Percentiles rank a stretch among this genome's conserved stretches.
phyloP scores from a whole-genome alignment of 1,140 invertebrate species.

The Pachyrhynchus sulphureomaculatus region DNA sequence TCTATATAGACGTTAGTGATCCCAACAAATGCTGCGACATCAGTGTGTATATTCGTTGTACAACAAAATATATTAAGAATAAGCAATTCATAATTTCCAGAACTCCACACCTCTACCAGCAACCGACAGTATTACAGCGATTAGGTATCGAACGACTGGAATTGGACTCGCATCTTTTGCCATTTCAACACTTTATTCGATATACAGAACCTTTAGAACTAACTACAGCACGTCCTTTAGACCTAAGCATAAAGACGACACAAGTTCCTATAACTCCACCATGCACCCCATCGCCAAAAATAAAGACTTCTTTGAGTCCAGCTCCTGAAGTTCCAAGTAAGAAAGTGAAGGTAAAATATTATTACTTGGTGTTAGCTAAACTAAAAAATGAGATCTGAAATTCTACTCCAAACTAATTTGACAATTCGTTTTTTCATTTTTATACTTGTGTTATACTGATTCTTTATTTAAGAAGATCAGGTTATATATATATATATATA shows the following conservation, averaged over 20 bases:
- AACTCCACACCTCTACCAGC: conserved; percentile 27
- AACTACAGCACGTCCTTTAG: conserved; percentile 44
- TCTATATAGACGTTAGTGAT: no score
- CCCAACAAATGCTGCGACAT: no score
- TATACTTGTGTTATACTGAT: no score
- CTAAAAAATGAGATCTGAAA: not conserved
- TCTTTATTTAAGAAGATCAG: no score
- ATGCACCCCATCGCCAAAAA: conserved; percentile 46
- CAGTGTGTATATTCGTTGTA: no score
- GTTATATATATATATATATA: no score
- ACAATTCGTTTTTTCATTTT: no score
- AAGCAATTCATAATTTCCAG: conserved; percentile 1
- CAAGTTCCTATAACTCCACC: conserved; percentile 50
- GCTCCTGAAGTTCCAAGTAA: conserved; percentile 40
- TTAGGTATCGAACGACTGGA: conserved; percentile 43
- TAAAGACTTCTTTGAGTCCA: conserved; percentile 39
- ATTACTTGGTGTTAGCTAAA: not conserved
- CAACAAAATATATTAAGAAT: no score
- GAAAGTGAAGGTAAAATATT: conserved; percentile 38
- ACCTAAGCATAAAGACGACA: conserved; percentile 44
- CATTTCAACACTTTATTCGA: conserved; percentile 47
- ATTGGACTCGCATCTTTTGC: conserved; percentile 42
- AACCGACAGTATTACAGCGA: conserved; percentile 41
- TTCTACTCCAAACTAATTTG: not conserved
- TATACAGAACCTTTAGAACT: conserved; percentile 49